Evolutionary conservation across 2,797 vertebrate genomes (phyloP), one percentile per base, ranked within the genome.

Genomic region (Sylvia borin): DNA sequence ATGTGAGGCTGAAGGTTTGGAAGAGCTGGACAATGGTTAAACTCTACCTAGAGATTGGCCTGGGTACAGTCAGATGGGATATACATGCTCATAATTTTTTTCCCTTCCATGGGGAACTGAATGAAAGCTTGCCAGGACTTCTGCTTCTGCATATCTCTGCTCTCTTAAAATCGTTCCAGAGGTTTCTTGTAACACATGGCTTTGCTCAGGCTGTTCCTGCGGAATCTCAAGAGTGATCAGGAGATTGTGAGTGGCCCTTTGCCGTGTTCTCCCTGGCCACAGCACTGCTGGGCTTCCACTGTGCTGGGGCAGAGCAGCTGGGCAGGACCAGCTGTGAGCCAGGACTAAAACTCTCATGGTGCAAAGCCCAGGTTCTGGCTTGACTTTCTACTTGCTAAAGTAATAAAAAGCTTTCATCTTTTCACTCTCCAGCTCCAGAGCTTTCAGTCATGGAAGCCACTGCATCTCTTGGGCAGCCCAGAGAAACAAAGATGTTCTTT

Each of bases 81-180:
- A 51, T 42, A 58, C 32, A 51, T 0, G 1, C 68, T 93, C 90
- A 51, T 87, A 36, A 85, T 92, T 95, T 94, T 90, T 61, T 88
- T 90, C 61, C 57, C 0, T 55, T 95, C 90, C 67, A 8, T 5
- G 16, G 80, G 91, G 92, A 95, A 14, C 71, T 15, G 64, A 80
- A 85, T 36, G 77, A 88, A 92, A 57, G 36, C 91, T 88, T 94
- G 88, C 94, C 95, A 96, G 93, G 88, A 93, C 95, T 95, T 90
- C 88, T 82, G 93, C 62, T 88, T 67, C 90, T 71, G 85, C 88
- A 32, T 95, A 95, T 89, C 91, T 96, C 50, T n/a, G 65, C 72
- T 92, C 11, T 4, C 73, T 92, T 79, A 86, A 93, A 92, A 74
- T 29, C 10, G 0, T 93, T 94, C 96, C 95, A 96, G 85, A 50